Evolutionary conservation across 2,113 vertebrate species (phyloP).

Genomic region (Neogale vison): DNA sequence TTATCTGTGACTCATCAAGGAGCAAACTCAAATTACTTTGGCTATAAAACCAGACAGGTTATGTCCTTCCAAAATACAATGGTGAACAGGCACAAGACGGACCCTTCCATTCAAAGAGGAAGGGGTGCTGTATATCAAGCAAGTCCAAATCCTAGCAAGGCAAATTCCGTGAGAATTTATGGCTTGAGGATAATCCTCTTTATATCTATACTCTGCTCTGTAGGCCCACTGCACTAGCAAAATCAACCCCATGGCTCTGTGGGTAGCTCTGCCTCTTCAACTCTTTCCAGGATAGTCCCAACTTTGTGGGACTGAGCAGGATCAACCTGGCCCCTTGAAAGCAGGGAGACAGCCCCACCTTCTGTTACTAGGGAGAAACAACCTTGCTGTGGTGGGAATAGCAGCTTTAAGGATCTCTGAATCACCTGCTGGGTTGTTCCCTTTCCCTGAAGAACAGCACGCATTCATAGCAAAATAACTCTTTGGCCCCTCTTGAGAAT

Average conservation of each 20-base stretch:
- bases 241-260: neutral
- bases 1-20: neutral
- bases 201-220: neutral
- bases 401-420: neutral
- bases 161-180: neutral
- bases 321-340: neutral
- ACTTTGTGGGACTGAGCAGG: neutral
- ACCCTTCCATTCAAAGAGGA: neutral
- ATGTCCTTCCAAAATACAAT: neutral
- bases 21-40: neutral
- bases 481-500: neutral
- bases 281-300: neutral
- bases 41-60: neutral
- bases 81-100: no score
- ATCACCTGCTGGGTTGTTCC: neutral
- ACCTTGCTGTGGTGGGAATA: neutral
- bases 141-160: neutral
- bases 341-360: neutral
- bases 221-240: neutral
- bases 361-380: neutral
- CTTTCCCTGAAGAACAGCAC: neutral
- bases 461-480: neutral
- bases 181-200: neutral
- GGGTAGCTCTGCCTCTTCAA: rapidly evolving
- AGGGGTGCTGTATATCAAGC: neutral